Evolutionary conservation across 1,140 invertebrate species (phyloP).

Genomic region (Rhopalosiphum maidis): DNA sequence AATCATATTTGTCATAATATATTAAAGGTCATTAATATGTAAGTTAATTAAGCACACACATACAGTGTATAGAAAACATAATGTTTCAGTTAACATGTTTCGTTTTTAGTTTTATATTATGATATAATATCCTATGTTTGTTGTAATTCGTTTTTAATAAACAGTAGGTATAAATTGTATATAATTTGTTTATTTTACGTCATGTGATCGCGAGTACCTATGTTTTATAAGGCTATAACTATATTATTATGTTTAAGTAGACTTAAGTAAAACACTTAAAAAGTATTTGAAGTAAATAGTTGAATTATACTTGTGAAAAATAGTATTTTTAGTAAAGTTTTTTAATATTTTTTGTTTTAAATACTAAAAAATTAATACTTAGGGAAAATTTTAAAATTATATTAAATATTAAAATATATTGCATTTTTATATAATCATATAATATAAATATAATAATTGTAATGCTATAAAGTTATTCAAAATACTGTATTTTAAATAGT

Average conservation of each 20-base stretch:
- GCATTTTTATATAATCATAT: not conserved
- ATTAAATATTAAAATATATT: not conserved
- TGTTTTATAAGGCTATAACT: not conserved
- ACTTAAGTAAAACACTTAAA: too few relatives aligned
- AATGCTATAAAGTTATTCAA: too few relatives aligned
- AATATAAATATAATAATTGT: too few relatives aligned
- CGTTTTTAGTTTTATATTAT: too few relatives aligned
- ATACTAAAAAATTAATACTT: not conserved
- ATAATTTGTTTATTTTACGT: not conserved
- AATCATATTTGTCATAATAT: not conserved
- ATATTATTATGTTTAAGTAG: not conserved
- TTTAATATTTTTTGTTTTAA: not conserved
- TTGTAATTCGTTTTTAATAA: not conserved
- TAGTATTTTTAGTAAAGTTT: not conserved
- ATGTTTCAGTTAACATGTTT: not conserved
- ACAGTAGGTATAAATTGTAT: not conserved
- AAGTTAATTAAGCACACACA: not conserved
- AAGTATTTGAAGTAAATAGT: too few relatives aligned
- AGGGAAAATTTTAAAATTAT: not conserved
- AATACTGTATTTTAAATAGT: too few relatives aligned
- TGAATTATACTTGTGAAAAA: not conserved
- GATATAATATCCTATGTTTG: too few relatives aligned
- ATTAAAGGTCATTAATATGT: not conserved
- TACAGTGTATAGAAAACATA: not conserved
- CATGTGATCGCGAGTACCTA: not conserved